phyloP scores from a whole-genome alignment of 2,888 invertebrate genomes.

The Synergus laeviventris region DNA sequence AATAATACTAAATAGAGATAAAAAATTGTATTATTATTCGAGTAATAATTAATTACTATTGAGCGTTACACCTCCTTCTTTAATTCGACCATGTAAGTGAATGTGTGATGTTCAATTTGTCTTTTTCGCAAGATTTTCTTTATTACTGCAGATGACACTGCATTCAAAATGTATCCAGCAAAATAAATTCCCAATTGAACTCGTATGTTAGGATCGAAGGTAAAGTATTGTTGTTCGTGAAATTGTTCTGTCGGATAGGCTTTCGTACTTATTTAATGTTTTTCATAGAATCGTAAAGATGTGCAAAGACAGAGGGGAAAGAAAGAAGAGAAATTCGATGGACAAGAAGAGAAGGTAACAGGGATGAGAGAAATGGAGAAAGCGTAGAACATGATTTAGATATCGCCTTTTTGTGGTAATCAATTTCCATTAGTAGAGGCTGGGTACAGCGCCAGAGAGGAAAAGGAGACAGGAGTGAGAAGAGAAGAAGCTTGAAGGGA shows the following conservation, averaged over 20 bases:
- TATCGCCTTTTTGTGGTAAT: conserved; percentile 70
- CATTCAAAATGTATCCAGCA: conserved; percentile 1
- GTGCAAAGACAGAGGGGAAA: conserved; percentile 47
- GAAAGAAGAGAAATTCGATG: conserved; percentile 20
- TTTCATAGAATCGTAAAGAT: conserved; percentile 56
- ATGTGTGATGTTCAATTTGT: neutral
- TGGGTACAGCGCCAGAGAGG: conserved; percentile 51
- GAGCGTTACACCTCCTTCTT: too few relatives aligned
- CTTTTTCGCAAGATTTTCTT: neutral
- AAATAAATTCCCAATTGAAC: conserved; percentile 23
- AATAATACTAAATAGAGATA: neutral
- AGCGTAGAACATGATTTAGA: conserved; percentile 69
- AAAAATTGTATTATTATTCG: neutral
- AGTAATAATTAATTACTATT: too few relatives aligned
- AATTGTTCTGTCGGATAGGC: conserved; percentile 56
- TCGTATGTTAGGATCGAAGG: conserved; percentile 42
- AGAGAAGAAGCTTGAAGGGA: conserved; percentile 31
- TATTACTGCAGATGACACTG: neutral
- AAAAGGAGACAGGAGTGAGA: conserved; percentile 47
- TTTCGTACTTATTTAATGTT: conserved; percentile 57
- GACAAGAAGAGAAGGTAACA: conserved; percentile 42
- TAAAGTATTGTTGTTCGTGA: conserved; percentile 48
- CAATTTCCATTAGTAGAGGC: conserved; percentile 71
- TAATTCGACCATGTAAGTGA: too few relatives aligned
- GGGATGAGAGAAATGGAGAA: conserved; percentile 55